Base-by-base conservation (phyloP, 2,888 invertebrate species). In the Himalopsyche anomala region DNA sequence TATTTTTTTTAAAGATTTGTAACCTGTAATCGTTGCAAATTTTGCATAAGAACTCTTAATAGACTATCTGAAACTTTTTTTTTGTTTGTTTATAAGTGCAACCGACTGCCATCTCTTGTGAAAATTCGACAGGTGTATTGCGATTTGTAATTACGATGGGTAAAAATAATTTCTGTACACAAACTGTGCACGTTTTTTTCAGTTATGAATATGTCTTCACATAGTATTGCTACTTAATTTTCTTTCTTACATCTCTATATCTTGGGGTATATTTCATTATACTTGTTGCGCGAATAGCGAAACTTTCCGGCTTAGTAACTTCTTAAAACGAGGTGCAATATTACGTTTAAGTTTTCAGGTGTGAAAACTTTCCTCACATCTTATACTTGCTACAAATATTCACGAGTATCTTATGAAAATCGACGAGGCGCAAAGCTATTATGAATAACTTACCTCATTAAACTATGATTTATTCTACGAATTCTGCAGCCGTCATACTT, bases 221-320 rank as follows among this genome's bases (percentile, higher is more conserved):
- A 5, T 15, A 5, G 0, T 51, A 15, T 74, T 5, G 12, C 9
- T 11, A 28, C 38, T 3, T 36, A 15, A 36, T 5, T 74, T 36
- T 19, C 36, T 74, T 38, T 36, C 12, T 38, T 42, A 42, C 12
- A 0, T 45, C 40, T 19, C 42, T 40, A 42, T 83, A 83, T 83
- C 83, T 62, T n/a, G 15, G 36, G 17, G 17, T 42, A 69, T 83
- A 74, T 83, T 83, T 83, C 69, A 74, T 83, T 83, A 74, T 74
- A 74, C 83, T 69, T 83, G 83, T 83, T 83, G 83, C 83, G n/a
- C 69, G n/a, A 45, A n/a, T 45, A 17, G 80, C 51, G 80, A 38
- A 19, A 11, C 4, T 5, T 80, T 45, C 74, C 38, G 74, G 19
- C 15, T 15, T 5, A 74, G 74, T 74, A 36, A 74, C 28, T 36